Base-by-base conservation (phyloP, 1,140 invertebrate species). In the Scylla paramamosain region DNA sequence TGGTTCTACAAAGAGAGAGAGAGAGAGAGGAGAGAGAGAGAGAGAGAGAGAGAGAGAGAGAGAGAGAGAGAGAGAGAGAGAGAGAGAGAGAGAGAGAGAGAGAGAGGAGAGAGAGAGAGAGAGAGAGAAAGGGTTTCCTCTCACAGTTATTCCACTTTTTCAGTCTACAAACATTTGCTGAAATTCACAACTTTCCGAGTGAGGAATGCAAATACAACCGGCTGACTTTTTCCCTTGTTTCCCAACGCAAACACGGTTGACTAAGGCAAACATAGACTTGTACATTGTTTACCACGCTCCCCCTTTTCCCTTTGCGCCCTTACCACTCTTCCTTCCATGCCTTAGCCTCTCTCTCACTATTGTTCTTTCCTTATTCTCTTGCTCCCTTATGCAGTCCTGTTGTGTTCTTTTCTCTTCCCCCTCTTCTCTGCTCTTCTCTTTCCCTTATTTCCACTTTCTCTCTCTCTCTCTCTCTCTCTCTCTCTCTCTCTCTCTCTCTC, bases 41-140 rank as follows among this genome's bases (percentile, higher is more conserved):
- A 88, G 86, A 88, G 86, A 88, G 86, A 88, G 86, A 88, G 86
- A 59, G 52, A 59, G 48, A 39, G 88, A 88, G 86, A 39, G n/a
- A n/a, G n/a, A n/a, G n/a, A n/a, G n/a, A n/a, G n/a, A n/a, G n/a
- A n/a, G n/a, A n/a, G 84, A 87, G 84, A 87, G 84, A 87, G 84
- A 87, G 84, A 87, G 84, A 87, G 84, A 87, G 84, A 87, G 84
- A 87, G 84, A 87, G 84, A 87, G 84, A 87, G 84, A 87, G 84
- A 87, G 84, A 88, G 86, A 39, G 86, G 86, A 88, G 86, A 88
- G 86, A 88, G 86, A 88, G 86, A 88, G 86, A 88, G 86, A 88
- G 86, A 88, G 86, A 88, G 86, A 88, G 86, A 59, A 8, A 59
- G 48, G 88, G 88, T 45, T 28, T 90, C 48, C 87, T 45, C 28